Evolutionary conservation across 35 echinoderm and acorn worm genomes (phyloP).

Genomic region (Ptychodera flava): DNA sequence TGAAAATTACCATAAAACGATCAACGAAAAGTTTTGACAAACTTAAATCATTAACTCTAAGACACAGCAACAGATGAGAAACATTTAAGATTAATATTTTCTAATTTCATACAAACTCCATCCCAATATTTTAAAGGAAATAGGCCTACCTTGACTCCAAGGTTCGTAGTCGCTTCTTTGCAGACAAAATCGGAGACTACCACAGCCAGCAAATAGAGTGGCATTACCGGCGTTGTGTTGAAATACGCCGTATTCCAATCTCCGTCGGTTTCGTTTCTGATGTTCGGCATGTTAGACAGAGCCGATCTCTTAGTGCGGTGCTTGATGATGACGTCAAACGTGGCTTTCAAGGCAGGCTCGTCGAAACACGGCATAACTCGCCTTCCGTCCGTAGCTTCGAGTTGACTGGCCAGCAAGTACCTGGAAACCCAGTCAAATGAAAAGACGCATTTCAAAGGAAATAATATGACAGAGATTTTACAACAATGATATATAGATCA

Average conservation of each 20-base stretch:
- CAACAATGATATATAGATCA: too few species aligned
- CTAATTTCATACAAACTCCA: background rate
- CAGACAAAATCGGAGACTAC: slow-evolving; percentile 71
- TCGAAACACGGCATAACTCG: slow-evolving; percentile 77
- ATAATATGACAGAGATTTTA: too few species aligned
- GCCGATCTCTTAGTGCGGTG: slow-evolving; percentile 44
- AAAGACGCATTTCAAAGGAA: too few species aligned
- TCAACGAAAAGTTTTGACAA: too few species aligned
- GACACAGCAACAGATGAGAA: too few species aligned
- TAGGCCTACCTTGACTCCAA: slow-evolving; percentile 42
- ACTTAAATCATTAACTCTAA: too few species aligned
- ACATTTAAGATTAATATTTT: background rate
- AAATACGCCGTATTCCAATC: slow-evolving; percentile 61
- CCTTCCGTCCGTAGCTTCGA: slow-evolving; percentile 45
- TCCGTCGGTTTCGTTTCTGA: background rate
- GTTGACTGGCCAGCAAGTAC: slow-evolving; percentile 55
- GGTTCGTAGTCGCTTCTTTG: slow-evolving; percentile 25
- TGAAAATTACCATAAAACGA: too few species aligned
- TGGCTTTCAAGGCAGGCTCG: slow-evolving; percentile 83
- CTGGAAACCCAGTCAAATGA: too few species aligned
- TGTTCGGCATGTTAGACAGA: slow-evolving; percentile 71
- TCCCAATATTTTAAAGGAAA: background rate
- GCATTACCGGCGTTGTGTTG: slow-evolving; percentile 67
- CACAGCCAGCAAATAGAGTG: slow-evolving; percentile 78
- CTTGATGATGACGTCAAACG: slow-evolving; percentile 63